Base-by-base conservation (phyloP, 2,797 vertebrate genomes). In the Channallabes apus region DNA sequence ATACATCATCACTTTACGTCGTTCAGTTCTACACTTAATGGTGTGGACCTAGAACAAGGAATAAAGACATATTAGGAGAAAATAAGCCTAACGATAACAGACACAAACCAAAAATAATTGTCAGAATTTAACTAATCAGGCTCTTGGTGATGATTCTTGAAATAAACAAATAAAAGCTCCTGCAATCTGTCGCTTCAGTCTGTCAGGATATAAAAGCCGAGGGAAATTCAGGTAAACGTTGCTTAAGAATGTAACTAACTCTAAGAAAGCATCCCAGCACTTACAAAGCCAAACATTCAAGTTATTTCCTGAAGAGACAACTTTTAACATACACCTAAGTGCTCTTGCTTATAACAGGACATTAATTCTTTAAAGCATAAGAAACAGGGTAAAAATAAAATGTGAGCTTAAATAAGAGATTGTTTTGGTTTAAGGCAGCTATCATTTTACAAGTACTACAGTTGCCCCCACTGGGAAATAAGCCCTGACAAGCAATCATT, bases 401-500 rank as follows among this genome's bases (percentile, higher is more conserved):
- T 68, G 71, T 80, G 76, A 87, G 87, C 86, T 86, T 85, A 88
- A 89, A 86, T 51, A 18, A 35, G 54, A 85, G 82, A 86, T 27
- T 90, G 88, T 81, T 90, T 87, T 90, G 65, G 87, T 91, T 92
- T 92, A 91, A 94, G 87, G 87, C 5, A 22, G 78, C 90, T 87
- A 90, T 91, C 89, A 58, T 87, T 93, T 92, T 89, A 87, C 90
- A 82, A 89, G 86, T 82, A 88, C 83, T 87, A 84, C 68, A 84
- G 86, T 88, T 85, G 88, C 87, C 88, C 89, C 86, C 86, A 84
- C 18, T 80, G 90, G 92, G 92, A 93, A 88, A 88, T 91, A 92
- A 90, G 84, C 90, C 90, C 84, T 93, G 92, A 91, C 88, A 91
- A 92, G 89, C 87, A 85, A 90, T 86, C 88, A 89, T 90, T 86